Base-by-base conservation (phyloP, 2,888 invertebrate species). In the Tinea trinotella region DNA sequence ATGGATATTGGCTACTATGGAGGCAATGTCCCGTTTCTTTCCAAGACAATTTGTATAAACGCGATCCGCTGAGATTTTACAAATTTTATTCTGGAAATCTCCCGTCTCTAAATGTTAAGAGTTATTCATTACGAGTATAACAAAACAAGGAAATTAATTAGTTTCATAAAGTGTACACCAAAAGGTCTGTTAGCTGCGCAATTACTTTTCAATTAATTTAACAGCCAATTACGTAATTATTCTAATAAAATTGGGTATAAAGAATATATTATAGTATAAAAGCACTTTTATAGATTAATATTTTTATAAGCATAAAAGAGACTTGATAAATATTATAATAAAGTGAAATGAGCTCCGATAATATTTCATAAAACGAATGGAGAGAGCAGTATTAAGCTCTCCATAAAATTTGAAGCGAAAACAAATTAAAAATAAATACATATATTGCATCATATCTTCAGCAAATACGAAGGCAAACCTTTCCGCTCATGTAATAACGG, bases 401-500 rank as follows among this genome's bases (percentile, higher is more conserved):
- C 30, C 7, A 30, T 30, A 30, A 30, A 30, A 7, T 30, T 30
- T 30, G 30, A 30, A 30, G 30, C 30, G n/a, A 30, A 30, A 30
- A 30, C 30, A 30, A 30, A 17, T 46, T 19, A 46, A 46, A 46
- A 46, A 17, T 46, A 46, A 46, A 46, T 46, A 19, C 40, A 15
- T 40, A 40, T 40, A 48, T 48, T 24, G 50, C 24, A 10, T 50
- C 50, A 50, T 50, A 50, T 50, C 50, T 50, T 50, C 24, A 61
- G 65, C 64, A 66, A 71, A 74, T 70, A 68, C 67, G 64, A 58
- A 60, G 65, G 63, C 64, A 68, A 72, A 70, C 73, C 70, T 74
- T 71, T 71, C 68, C 71, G 67, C 67, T 72, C 70, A 60, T 69
- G 72, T 74, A 75, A 79, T 80, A 78, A 70, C 74, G 70, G 71